Base-by-base conservation (phyloP, 1,140 invertebrate genomes). In the Trachymyrmex septentrionalis region DNA sequence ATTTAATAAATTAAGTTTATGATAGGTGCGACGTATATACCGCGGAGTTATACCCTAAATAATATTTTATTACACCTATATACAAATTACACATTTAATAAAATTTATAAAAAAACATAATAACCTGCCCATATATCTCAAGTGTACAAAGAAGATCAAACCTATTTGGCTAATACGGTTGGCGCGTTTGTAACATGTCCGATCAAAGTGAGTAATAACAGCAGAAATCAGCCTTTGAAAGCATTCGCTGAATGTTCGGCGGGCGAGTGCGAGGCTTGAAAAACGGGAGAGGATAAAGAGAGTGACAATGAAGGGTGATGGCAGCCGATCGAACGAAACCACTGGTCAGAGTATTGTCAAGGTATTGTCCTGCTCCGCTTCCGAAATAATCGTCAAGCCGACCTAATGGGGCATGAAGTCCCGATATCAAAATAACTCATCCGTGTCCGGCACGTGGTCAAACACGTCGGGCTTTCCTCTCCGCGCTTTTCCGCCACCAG, bases 401-500 rank as follows among this genome's bases (percentile, higher is more conserved):
- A 92, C 86, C 91, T 95, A 95, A 95, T 95, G 95, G 94, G 87
- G 92, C 92, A 94, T 95, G 85, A 95, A 94, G 88, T 80, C 86
- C 93, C 88, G 94, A 95, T 95, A 95, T 92, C 93, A 93, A 93
- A 94, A 93, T 93, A 94, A 92, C 91, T 92, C 93, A 92, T 92
- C 86, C 91, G 86, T 90, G 89, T 87, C 87, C 91, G 86, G 90
- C 81, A 85, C 87, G 90, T 73, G 87, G 90, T 88, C 89, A 90
- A 84, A 85, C 80, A 78, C 24, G 61, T 72, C 72, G 63, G 82
- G 38, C 71, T 73, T 87, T 86, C 80, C 86, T 86, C 80, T 72
- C 76, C 80, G 86, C 34, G 53, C 63, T 85, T 82, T 73, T 50
- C 50, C 86, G 57, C 57, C 44, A 67, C 34, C 55, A 50, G 66